Percentiles rank a stretch among this genome's conserved stretches.
Conservation (phyloP, 2,797 vertebrate species). For the Spinus olivaceus region DNA sequence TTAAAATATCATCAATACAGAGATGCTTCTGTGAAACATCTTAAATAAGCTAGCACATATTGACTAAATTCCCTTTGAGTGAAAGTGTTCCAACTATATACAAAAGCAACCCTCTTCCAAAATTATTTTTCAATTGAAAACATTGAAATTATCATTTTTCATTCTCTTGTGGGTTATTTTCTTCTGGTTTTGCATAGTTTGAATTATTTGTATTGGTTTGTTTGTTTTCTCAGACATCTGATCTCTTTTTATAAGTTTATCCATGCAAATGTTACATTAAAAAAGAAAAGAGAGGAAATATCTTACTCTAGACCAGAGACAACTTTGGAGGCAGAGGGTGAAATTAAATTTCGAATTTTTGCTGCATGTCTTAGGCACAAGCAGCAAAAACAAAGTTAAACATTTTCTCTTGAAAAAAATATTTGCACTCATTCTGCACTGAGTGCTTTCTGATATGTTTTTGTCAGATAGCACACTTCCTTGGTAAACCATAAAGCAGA, state of each 20-base stretch:
- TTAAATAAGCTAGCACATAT: not conserved
- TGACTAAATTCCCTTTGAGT: not conserved
- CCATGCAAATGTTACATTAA: not conserved
- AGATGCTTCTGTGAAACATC: not conserved
- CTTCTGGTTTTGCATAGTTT: not conserved
- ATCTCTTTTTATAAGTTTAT: not conserved
- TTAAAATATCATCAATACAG: not conserved
- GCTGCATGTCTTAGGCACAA: not conserved
- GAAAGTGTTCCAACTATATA: not conserved
- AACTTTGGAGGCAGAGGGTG: fast-evolving
- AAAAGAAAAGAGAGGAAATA: not conserved
- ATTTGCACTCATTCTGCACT: not conserved
- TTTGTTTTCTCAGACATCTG: not conserved
- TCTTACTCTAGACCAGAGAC: not conserved
- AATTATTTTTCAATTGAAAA: not conserved
- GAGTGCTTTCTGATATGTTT: not conserved
- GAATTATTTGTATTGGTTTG: not conserved
- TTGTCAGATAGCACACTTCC: not conserved
- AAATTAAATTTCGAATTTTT: not conserved
- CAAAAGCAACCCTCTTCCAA: not conserved
- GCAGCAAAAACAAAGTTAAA: not conserved
- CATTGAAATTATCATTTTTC: not conserved
- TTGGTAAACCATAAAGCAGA: not conserved
- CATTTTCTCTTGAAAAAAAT: not conserved
- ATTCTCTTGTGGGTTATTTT: not conserved